Conservation (phyloP, 2,113 vertebrate genomes). For the Delphinapterus leucas region DNA sequence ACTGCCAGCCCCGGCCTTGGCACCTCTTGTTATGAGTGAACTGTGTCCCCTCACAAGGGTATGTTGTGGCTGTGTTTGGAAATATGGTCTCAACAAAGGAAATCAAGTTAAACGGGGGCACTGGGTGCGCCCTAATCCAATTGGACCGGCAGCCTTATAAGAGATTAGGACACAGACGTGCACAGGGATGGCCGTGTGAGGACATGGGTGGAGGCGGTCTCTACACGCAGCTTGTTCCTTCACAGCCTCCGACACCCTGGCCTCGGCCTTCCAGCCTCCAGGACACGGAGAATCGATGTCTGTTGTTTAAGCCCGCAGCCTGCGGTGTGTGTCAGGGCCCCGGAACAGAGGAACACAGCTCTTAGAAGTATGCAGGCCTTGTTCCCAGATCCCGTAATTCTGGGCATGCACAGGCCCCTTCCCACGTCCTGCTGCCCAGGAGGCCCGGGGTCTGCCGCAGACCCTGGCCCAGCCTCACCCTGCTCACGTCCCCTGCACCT, state of each 20-base stretch:
- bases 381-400: accelerated
- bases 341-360: accelerated
- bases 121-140: background rate
- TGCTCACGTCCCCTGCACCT: background rate
- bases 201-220: accelerated
- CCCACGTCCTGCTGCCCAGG: background rate
- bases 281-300: accelerated
- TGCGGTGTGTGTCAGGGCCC: accelerated
- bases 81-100: background rate
- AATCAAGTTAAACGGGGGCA: background rate
- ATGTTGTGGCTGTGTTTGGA: background rate
- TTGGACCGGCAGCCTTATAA: accelerated
- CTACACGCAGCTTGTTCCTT: background rate
- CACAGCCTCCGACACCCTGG: background rate
- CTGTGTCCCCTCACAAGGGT: background rate
- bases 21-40: background rate
- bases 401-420: too few relatives aligned
- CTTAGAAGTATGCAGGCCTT: accelerated
- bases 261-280: background rate
- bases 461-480: too few relatives aligned
- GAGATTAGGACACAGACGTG: background rate
- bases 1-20: too few relatives aligned
- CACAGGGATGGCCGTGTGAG: accelerated
- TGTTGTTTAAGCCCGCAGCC: accelerated
- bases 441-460: background rate